A percentile compares a stretch with the other conserved stretches of the same genome.
phyloP scores from a whole-genome alignment of 2,113 vertebrate species.

The Pelusios castaneus region DNA sequence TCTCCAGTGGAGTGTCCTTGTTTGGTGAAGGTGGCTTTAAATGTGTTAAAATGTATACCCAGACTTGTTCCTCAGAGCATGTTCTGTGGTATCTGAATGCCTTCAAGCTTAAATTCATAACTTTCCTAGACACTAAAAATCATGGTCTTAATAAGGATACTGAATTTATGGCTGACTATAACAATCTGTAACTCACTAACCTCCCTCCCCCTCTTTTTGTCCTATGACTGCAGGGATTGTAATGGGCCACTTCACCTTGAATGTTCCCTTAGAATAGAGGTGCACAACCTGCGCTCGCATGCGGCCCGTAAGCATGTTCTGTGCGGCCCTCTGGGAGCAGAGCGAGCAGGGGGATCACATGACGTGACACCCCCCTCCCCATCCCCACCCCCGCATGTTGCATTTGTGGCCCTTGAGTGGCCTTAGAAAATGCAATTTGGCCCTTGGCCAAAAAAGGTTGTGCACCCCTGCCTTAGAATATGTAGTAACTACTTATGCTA shows the following conservation, averaged over 20 bases:
- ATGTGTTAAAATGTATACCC: background rate
- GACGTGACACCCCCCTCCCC: too few relatives aligned
- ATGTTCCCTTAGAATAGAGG: too few relatives aligned
- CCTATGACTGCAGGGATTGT: background rate
- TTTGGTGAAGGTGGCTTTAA: background rate
- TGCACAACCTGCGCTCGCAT: too few relatives aligned
- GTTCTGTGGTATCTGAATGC: background rate
- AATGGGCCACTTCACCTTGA: background rate
- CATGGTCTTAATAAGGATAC: background rate
- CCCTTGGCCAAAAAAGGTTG: too few relatives aligned
- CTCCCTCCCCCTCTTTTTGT: accelerated
- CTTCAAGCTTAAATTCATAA: background rate
- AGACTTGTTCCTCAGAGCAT: background rate
- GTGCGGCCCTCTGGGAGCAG: too few relatives aligned
- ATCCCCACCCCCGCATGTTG: too few relatives aligned
- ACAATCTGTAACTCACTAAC: background rate
- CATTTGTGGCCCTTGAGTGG: too few relatives aligned
- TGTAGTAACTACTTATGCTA: background rate
- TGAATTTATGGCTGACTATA: background rate
- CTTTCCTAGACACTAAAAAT: background rate
- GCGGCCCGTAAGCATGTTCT: too few relatives aligned
- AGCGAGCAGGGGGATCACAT: too few relatives aligned
- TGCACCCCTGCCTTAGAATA: too few relatives aligned
- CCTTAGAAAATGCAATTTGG: too few relatives aligned
- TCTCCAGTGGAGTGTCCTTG: background rate